Conservation (phyloP, 2,113 vertebrate genomes). For the Psophia crepitans region DNA sequence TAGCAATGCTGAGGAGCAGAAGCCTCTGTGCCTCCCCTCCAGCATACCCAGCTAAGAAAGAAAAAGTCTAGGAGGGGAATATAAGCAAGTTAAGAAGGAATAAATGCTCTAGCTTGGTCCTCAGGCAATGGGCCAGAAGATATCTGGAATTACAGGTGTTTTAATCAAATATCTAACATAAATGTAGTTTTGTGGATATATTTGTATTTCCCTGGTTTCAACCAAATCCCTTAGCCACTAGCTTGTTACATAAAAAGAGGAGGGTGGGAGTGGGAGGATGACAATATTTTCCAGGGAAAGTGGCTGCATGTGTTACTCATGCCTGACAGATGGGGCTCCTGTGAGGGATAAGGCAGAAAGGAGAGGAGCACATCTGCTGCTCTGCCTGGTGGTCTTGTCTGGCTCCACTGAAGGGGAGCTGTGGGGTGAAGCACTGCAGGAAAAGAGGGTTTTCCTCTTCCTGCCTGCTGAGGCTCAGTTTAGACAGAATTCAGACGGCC, state of each 20-base stretch:
- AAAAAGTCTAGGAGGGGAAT: background rate
- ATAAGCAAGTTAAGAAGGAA: background rate
- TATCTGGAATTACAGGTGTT: background rate
- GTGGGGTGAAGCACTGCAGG: background rate
- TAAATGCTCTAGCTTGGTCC: background rate
- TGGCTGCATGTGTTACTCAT: constrained; percentile 46
- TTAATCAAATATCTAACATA: background rate
- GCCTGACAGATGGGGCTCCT: constrained; percentile 33
- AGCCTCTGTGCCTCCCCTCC: background rate
- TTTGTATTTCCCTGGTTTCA: background rate
- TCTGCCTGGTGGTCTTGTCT: background rate
- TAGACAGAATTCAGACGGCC: background rate
- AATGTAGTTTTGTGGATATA: background rate
- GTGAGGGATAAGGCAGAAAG: background rate
- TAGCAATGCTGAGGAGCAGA: background rate
- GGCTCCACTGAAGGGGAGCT: background rate
- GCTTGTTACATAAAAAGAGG: constrained; percentile 24
- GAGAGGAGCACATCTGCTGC: background rate
- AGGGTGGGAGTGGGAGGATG: constrained; percentile 11
- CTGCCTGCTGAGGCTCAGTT: background rate
- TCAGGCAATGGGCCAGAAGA: background rate
- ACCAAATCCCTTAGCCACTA: background rate
- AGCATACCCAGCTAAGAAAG: background rate
- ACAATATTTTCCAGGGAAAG: constrained; percentile 45
- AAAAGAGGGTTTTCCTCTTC: background rate